Base-by-base conservation (phyloP, 2,113 vertebrate species). In the Tragelaphus scriptus region DNA sequence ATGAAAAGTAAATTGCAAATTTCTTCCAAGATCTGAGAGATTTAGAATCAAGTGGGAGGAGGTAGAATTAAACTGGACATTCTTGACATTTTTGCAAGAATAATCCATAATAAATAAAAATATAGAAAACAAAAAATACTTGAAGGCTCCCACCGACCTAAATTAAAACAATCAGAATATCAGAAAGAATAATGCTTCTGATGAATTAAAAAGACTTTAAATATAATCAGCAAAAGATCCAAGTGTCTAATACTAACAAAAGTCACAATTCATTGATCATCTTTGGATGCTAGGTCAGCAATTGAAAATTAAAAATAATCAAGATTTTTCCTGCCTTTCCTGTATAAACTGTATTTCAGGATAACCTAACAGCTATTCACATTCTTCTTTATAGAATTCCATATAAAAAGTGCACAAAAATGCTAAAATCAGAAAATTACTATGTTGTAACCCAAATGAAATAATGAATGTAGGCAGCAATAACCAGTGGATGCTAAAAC, bases 21-120 rank as follows among this genome's bases (percentile, higher is more conserved):
- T 93, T 97, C 68, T 95, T 93, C 71, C 56, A 94, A 86, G 79
- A 88, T 25, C 36, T 77, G 30, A 84, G 51, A 90, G 53, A 97
- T 94, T 86, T 97, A 96, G 44, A 94, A 56, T 94, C 59, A 89
- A 91, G 77, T 84, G 77, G 77, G 7, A 49, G 25, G 75, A 28
- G 14, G 44, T 32, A 81, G 55, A 95, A 94, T 95, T 94, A 95
- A 89, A 65, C 84, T 95, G 49, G 32, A 87, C 94, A 93, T 92
- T 91, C 21, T 71, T 86, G 44, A 92, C 26, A 93, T 85, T 96
- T 96, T 98, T 84, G 81, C 32, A 94, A 94, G 53, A 95, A 97
- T 95, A 93, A 95, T 53, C 26, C 28, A 53, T 26, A 96, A 82
- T 68, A 79, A 90, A 71, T 91, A 93, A 68, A 94, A 88, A 58